phyloP scores from a whole-genome alignment of 2,797 vertebrate genomes.

The Pelobates cultripes region DNA sequence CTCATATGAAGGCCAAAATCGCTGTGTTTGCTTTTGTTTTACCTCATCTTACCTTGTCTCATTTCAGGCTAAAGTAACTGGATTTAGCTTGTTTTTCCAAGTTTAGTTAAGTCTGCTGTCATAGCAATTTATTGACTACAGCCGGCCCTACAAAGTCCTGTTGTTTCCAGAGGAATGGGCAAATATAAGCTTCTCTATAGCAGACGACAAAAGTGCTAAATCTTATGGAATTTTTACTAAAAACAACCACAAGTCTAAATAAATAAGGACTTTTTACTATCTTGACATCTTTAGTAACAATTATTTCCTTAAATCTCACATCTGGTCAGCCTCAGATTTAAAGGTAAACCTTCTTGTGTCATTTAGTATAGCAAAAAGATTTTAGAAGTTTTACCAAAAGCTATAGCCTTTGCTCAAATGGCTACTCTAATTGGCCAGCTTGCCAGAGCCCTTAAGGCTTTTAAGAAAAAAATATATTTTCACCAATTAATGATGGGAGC shows the following conservation, averaged over 20 bases:
- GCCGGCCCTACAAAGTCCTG: slow-evolving; percentile 25
- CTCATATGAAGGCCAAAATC: slow-evolving; percentile 32
- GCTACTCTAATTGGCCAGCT: slow-evolving; percentile 42
- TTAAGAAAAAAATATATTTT: slow-evolving; percentile 42
- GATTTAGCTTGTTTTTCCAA: slow-evolving; percentile 42
- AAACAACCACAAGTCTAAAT: slow-evolving; percentile 28
- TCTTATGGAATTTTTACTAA: slow-evolving; percentile 40
- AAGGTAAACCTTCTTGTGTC: slow-evolving; percentile 41
- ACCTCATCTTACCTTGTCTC: slow-evolving; percentile 47
- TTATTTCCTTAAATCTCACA: slow-evolving; percentile 45
- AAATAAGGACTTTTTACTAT: slow-evolving; percentile 39
- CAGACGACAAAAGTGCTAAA: slow-evolving; percentile 40
- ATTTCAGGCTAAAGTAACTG: slow-evolving; percentile 25
- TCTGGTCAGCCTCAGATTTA: slow-evolving; percentile 48
- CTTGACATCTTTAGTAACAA: slow-evolving; percentile 33
- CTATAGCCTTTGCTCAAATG: slow-evolving; percentile 25
- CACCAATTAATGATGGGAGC: slow-evolving; percentile 28
- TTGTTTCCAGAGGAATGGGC: slow-evolving; percentile 34
- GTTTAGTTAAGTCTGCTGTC: slow-evolving; percentile 19
- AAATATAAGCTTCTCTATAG: slow-evolving; percentile 30
- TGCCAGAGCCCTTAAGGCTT: neutral
- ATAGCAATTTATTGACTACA: slow-evolving; percentile 30
- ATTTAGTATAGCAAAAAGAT: slow-evolving; percentile 34
- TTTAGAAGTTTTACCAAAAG: slow-evolving; percentile 23
- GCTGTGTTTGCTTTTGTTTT: slow-evolving; percentile 34